Conservation (phyloP, 2,888 invertebrate genomes). For the Cynaeus angustus region DNA sequence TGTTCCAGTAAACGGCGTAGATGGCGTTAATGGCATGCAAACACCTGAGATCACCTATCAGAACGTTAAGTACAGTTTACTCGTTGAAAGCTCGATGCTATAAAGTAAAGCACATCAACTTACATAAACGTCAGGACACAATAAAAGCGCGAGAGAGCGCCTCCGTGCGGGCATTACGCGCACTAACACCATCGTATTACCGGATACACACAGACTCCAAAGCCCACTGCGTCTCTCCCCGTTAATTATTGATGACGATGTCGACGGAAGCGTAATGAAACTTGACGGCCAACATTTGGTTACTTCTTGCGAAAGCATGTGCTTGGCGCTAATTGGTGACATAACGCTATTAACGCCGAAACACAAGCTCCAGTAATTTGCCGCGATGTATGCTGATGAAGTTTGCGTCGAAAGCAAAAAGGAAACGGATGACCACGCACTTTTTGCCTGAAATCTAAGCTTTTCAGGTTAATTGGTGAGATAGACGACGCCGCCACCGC, state of each 20-base stretch:
- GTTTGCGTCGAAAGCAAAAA: constrained; percentile 40
- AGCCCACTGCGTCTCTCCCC: constrained; percentile 53
- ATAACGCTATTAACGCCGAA: constrained; percentile 65
- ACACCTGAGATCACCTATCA: constrained; percentile 70
- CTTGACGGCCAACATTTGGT: constrained; percentile 65
- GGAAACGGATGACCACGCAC: constrained; percentile 5
- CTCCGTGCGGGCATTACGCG: constrained; percentile 41
- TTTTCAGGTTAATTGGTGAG: too few species aligned
- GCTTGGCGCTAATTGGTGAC: constrained; percentile 66
- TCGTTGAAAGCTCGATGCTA: constrained; percentile 67
- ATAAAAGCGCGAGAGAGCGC: constrained; percentile 61
- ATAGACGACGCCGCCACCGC: too few species aligned
- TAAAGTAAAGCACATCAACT: constrained; percentile 69
- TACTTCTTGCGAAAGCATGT: constrained; percentile 64
- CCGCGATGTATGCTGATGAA: constrained; percentile 56
- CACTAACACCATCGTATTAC: constrained; percentile 17
- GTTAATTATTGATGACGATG: constrained; percentile 64
- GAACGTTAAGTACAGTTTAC: constrained; percentile 66
- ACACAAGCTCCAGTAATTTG: constrained; percentile 59
- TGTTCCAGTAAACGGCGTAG: constrained; percentile 55
- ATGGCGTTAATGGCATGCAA: constrained; percentile 69
- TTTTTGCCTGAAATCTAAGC: too few species aligned
- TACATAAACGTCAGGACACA: constrained; percentile 67
- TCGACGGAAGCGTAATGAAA: constrained; percentile 59
- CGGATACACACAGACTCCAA: constrained; percentile 38